Base-by-base conservation (phyloP, 2,888 invertebrate genomes). In the Synergus umbraculus region DNA sequence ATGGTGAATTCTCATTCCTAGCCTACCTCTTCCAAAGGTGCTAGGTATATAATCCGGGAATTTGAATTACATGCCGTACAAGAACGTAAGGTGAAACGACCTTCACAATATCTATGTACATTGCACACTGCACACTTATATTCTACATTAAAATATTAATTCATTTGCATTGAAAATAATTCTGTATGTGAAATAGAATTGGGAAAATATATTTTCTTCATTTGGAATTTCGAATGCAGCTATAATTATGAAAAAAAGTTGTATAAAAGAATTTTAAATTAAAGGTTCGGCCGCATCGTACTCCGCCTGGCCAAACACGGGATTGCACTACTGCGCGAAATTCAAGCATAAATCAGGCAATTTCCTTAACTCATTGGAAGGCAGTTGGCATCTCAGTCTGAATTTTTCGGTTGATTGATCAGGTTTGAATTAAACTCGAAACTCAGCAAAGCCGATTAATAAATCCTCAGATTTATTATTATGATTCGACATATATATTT, bases 51-150 rank as follows among this genome's bases (percentile, higher is more conserved):
- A 83, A 81, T 84, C 79, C 78, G 67, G 80, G 65, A 81, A 81
- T 83, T 80, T 81, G 80, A 81, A 83, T 82, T 82, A 81, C 80
- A 81, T 79, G 79, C 80, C 77, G 78, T 54, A 66, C 78, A 65
- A 81, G 82, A 79, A 80, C 69, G 73, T 73, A 37, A 73, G 73
- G 73, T 54, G 73, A 73, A 73, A 73, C 73, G 22, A n/a, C n/a
- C 37, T 37, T 37, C 37, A 0, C 13, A 12, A 18, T 67, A 18
- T 44, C 7, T 44, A 44, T 29, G 22, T 63, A 41, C 29, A 15
- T 43, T 60, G 41, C n/a, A 13, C 29, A 49, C 29, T 49, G 37
- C 49, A 43, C 37, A 15, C 22, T 22, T 22, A 60, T 43, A 41
- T 37, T 10, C 0, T 22, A 22, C 22, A 0, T 29, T 29, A 29